Conservation (phyloP, 2,797 vertebrate genomes). For the Lithobates sylvaticus region DNA sequence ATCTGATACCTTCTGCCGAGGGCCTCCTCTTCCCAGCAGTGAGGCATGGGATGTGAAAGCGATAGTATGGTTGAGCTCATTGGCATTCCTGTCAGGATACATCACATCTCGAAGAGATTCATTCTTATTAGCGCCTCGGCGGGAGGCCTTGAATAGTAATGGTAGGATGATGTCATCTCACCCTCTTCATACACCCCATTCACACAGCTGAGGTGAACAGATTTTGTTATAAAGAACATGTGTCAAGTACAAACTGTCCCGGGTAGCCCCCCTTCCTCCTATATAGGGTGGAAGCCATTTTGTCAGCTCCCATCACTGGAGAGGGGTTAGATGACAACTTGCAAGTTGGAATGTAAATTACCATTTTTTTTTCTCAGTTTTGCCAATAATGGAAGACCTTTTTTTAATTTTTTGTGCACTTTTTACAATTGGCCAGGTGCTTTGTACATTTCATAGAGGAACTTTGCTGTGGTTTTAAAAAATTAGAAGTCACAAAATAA, state of each 20-base stretch:
- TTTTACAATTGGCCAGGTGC: too few relatives aligned
- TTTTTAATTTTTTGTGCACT: too few relatives aligned
- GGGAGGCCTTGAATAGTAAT: slow-evolving; percentile 39
- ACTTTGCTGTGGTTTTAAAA: too few relatives aligned
- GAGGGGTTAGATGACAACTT: too few relatives aligned
- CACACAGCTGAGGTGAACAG: not conserved
- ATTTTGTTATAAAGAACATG: not conserved
- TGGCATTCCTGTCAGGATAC: slow-evolving; percentile 37
- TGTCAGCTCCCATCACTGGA: not conserved
- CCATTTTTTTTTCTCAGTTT: too few relatives aligned
- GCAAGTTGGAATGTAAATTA: too few relatives aligned
- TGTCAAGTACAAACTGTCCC: not conserved
- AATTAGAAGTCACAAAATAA: too few relatives aligned
- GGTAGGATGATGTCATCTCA: slow-evolving; percentile 28
- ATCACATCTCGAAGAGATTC: slow-evolving; percentile 38
- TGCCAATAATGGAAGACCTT: too few relatives aligned
- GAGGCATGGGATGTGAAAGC: not conserved
- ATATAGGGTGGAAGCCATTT: not conserved
- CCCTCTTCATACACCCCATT: not conserved
- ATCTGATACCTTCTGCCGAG: not conserved
- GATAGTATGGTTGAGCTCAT: slow-evolving; percentile 7
- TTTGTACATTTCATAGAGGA: too few relatives aligned
- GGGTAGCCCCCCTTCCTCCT: not conserved
- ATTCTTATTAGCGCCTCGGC: slow-evolving; percentile 60
- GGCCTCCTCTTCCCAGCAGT: slow-evolving; percentile 19